phyloP scores from a whole-genome alignment of 2,797 vertebrate species.

The Falco columbarius region DNA sequence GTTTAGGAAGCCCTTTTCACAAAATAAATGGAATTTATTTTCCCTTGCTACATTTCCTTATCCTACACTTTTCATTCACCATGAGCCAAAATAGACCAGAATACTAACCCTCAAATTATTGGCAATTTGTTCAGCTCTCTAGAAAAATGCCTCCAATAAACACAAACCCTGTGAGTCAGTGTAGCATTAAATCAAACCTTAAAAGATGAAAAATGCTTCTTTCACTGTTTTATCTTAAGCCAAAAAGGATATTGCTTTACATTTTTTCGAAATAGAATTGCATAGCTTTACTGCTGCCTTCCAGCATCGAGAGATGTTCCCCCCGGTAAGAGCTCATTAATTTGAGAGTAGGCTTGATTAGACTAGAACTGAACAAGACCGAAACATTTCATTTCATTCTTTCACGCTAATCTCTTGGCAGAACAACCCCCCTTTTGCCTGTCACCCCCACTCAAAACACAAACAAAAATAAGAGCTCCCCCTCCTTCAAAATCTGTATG shows the following conservation, averaged over 20 bases:
- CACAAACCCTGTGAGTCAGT: slow-evolving; percentile 39
- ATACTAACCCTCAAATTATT: slow-evolving; percentile 60
- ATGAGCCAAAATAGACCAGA: slow-evolving; percentile 47
- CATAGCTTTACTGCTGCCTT: slow-evolving; percentile 71
- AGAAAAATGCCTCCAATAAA: slow-evolving; percentile 69
- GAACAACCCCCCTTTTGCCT: not conserved
- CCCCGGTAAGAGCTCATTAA: slow-evolving; percentile 66
- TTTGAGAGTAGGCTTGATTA: slow-evolving; percentile 74
- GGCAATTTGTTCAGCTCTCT: slow-evolving; percentile 71
- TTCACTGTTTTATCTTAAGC: slow-evolving; percentile 73
- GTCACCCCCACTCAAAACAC: slow-evolving; percentile 22
- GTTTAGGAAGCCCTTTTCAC: not conserved
- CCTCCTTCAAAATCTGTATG: slow-evolving; percentile 43
- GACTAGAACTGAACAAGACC: slow-evolving; percentile 68
- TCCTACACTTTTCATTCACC: slow-evolving; percentile 54
- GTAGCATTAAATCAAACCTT: slow-evolving; percentile 74
- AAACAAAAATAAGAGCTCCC: slow-evolving; percentile 55
- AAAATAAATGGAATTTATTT: not conserved
- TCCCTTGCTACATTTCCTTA: not conserved
- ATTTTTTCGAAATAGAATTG: slow-evolving; percentile 70
- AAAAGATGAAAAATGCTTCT: slow-evolving; percentile 71
- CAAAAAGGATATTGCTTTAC: slow-evolving; percentile 78
- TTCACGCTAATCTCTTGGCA: slow-evolving; percentile 63
- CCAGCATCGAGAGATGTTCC: slow-evolving; percentile 57
- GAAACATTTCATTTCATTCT: slow-evolving; percentile 67